Evolutionary conservation across 2,113 vertebrate species (phyloP).

Genomic region (Stictonetta naevosa): DNA sequence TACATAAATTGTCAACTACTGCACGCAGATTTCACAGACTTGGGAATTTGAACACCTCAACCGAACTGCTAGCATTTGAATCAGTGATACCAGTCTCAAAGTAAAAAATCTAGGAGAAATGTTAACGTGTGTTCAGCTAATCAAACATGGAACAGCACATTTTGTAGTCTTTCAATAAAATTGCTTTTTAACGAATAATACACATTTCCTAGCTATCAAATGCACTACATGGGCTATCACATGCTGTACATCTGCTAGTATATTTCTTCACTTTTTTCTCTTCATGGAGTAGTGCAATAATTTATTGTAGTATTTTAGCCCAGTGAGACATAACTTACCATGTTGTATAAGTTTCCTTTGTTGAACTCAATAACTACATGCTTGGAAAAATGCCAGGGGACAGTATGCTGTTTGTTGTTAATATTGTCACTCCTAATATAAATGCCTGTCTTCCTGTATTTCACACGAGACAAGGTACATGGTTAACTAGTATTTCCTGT

Average conservation of each 20-base stretch:
- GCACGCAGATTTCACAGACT: neutral
- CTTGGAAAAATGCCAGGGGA: neutral
- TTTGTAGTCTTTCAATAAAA: neutral
- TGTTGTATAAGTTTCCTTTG: neutral
- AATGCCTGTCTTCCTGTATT: neutral
- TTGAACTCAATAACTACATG: neutral
- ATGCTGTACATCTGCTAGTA: too few species aligned
- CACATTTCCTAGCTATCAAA: neutral
- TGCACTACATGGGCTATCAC: neutral
- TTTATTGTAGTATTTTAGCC: neutral
- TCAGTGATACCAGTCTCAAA: neutral
- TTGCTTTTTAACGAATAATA: neutral
- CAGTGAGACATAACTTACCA: neutral
- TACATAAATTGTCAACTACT: neutral
- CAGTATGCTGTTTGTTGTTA: neutral
- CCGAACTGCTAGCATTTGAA: neutral
- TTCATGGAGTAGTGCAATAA: neutral
- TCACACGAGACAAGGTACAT: neutral
- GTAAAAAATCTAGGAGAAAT: neutral
- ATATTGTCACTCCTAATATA: neutral
- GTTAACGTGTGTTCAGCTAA: neutral
- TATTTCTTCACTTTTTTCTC: neutral
- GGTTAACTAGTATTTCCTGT: neutral
- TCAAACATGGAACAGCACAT: neutral
- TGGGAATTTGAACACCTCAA: neutral